Percentiles rank a stretch among this genome's conserved stretches.
Conservation (phyloP, 2,888 invertebrate genomes). For the Drosophila algonquin region DNA sequence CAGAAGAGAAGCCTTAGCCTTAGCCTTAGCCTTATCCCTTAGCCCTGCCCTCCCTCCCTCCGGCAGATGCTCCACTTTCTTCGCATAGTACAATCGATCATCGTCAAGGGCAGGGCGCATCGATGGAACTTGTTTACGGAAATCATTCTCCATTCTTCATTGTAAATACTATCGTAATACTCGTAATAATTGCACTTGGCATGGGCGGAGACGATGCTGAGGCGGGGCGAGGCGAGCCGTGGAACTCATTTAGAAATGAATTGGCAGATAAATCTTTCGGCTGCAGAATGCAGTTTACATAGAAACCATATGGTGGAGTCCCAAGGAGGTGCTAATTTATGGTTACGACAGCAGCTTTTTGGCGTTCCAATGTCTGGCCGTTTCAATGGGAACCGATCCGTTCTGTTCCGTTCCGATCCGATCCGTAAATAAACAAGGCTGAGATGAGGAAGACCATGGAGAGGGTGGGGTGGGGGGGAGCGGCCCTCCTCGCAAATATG, state of each 20-base stretch:
- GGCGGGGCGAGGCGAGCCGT: slow-evolving; percentile 14
- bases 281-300: slow-evolving; percentile 58
- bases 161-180: slow-evolving; percentile 14
- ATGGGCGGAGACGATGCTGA: slow-evolving; percentile 7
- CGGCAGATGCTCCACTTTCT: neutral
- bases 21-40: too few relatives aligned
- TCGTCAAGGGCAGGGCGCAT: slow-evolving; percentile 49
- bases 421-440: slow-evolving; percentile 22
- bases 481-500: slow-evolving; percentile 41
- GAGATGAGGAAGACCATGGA: too few relatives aligned
- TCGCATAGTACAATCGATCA: slow-evolving; percentile 14
- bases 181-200: slow-evolving; percentile 52
- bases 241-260: slow-evolving; percentile 63
- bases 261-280: slow-evolving; percentile 66
- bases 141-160: slow-evolving; percentile 19
- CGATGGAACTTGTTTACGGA: slow-evolving; percentile 61
- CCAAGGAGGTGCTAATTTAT: slow-evolving; percentile 70
- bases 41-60: neutral
- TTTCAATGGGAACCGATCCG: slow-evolving; percentile 9
- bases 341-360: slow-evolving; percentile 63
- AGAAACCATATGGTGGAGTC: slow-evolving; percentile 66
- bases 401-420: neutral
- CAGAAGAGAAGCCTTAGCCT: neutral
- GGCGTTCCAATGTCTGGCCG: slow-evolving; percentile 58
- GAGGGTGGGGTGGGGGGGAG: neutral